Base-by-base conservation (phyloP, 2,888 invertebrate species). In the Pristionchus arcanus region DNA sequence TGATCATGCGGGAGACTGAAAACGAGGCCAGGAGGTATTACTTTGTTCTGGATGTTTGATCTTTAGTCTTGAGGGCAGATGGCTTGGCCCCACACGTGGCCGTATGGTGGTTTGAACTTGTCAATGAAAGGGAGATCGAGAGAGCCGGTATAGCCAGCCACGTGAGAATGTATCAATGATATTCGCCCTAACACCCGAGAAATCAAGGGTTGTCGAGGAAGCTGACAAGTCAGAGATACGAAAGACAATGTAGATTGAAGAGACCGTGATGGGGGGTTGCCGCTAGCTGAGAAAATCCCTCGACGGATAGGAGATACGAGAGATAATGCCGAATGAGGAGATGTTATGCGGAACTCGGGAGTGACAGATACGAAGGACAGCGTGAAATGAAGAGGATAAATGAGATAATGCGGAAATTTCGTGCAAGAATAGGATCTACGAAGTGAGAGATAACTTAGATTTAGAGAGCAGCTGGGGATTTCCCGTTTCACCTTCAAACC, bases 161-260 rank as follows among this genome's bases (percentile, higher is more conserved):
- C 74, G 74, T 74, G 68, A 5, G 68, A 68, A 34, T 63, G 28
- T 66, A 21, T 68, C 68, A 68, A 68, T 68, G 31, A 68, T 34
- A 68, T 31, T 68, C n/a, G 19, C 2, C 25, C 21, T 11, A 19
- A 5, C 3, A 59, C 5, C 63, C 63, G 25, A 63, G n/a, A 63
- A 25, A 63, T 63, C 63, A 25, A 63, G 4, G 63, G 25, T 59
- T 59, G n/a, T 53, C 15, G 53, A 59, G 59, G 19, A 21, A n/a
- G 66, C n/a, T 13, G 31, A 31, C 13, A 68, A 31, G n/a, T 25
- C 21, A 63, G 66, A 66, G 66, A 55, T 1, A 25, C 28, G 66
- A 13, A 49, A 3, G 42, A 49, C 13, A 49, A 9, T 13, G 42
- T 49, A 49, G 9, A 7, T 49, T 49, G 42, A 49, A 49, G 42